Conservation (phyloP, 2,797 vertebrate species). For the Gobionotothen gibberifrons region DNA sequence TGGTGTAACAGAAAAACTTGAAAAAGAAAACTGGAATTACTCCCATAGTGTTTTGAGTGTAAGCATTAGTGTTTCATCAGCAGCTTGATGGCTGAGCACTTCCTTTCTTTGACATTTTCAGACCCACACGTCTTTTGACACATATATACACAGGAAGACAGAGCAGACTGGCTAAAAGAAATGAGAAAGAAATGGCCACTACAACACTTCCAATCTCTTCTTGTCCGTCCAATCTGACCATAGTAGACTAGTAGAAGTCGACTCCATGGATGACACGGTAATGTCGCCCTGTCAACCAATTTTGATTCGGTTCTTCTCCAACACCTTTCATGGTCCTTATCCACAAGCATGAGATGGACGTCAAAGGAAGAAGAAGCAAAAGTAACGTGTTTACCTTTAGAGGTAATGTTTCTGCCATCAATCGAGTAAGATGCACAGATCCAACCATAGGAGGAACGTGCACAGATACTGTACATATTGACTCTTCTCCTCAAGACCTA, state of each 20-base stretch:
- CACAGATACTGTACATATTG: conserved; percentile 69
- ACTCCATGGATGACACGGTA: conserved; percentile 6
- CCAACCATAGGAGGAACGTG: conserved; percentile 83
- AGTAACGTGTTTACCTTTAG: conserved; percentile 52
- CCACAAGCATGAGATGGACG: conserved; percentile 54
- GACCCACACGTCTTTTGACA: conserved; percentile 52
- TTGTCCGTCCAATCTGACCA: conserved; percentile 8
- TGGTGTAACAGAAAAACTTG: conserved; percentile 42
- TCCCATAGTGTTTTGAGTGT: conserved; percentile 44
- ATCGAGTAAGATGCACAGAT: conserved; percentile 68
- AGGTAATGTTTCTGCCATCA: conserved; percentile 67
- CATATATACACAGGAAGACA: conserved; percentile 60
- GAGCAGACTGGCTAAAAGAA: conserved; percentile 56
- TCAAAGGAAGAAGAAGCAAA: conserved; percentile 52
- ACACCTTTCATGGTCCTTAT: conserved; percentile 33
- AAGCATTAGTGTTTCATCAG: conserved; percentile 52
- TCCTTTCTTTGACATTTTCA: conserved; percentile 44
- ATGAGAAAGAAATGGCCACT: conserved; percentile 42
- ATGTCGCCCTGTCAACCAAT: conserved; percentile 17
- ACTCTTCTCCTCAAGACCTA: conserved; percentile 28
- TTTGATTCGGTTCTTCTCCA: conserved; percentile 26
- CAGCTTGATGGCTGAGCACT: conserved; percentile 47
- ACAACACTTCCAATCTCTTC: conserved; percentile 26
- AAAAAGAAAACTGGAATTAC: conserved; percentile 24
- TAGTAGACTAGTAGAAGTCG: conserved; percentile 11